A percentile compares a stretch with the other conserved stretches of the same genome.
Conservation (phyloP, 2,113 vertebrate genomes). For the Paramisgurnus dabryanus region DNA sequence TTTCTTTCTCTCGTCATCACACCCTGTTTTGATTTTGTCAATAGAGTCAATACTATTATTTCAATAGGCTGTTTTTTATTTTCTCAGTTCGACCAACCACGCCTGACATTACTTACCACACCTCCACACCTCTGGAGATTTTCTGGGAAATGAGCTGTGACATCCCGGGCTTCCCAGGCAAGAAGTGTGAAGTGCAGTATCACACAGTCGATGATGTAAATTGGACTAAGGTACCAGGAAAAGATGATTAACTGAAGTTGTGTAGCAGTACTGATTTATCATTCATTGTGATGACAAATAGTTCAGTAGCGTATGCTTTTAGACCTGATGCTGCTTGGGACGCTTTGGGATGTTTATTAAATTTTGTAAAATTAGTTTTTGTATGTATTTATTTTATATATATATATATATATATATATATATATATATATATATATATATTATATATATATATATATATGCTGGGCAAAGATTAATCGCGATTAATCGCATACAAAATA, state of each 20-base stretch:
- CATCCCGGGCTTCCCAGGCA: accelerated
- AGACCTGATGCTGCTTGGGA: not conserved
- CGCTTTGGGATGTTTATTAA: no score
- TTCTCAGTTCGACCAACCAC: constrained; percentile 59
- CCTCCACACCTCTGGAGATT: constrained; percentile 50
- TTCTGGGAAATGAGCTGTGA: constrained; percentile 49
- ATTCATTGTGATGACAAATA: not conserved
- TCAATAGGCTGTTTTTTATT: not conserved
- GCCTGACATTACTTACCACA: constrained; percentile 33
- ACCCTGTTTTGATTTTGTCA: not conserved
- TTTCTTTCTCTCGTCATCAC: not conserved
- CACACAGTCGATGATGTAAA: constrained; percentile 17
- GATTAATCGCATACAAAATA: no score
- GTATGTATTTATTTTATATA: no score
- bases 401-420: no score
- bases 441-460: no score
- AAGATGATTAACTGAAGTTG: not conserved
- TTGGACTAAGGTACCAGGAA: constrained; percentile 65
- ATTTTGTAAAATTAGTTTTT: no score
- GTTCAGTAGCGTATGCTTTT: not conserved
- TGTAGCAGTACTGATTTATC: not conserved
- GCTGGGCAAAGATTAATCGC: no score
- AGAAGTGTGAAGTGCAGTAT: constrained; percentile 58
- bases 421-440: no score
- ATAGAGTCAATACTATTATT: not conserved